Evolutionary conservation across 2,113 vertebrate species (phyloP), one percentile per base, ranked within the genome.

Genomic region (Datnioides undecimradiatus): DNA sequence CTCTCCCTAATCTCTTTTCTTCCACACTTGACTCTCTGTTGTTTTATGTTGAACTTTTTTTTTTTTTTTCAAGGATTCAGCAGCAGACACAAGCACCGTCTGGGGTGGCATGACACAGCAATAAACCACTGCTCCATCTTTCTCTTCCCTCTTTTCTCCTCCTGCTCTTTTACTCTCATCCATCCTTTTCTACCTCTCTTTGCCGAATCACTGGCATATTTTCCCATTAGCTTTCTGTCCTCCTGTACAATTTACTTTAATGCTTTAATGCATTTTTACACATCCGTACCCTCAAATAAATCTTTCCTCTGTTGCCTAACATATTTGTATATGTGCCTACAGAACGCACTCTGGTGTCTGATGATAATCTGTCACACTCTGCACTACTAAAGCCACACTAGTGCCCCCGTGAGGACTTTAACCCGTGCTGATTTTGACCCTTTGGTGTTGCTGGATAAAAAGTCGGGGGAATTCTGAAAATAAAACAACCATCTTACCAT

Each of bases 1-100:
- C 52, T 73, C 43, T 52, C 43, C 74, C 54, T 90, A 82, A 90
- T 86, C 83, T 81, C 66, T 73, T 87, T 85, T 85, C 41, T 72
- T 75, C 40, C 51, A 73, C 62, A 17, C 48, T 73, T 79, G 73
- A 85, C 55, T 83, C 23, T 29, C 36, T 52, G 66, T 82, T 83
- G 66, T 72, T 83, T 82, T 27, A 23, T 33, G 51, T 41, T 80
- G 62, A 59, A 76, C 60, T 73, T 82, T 73, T 77, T 12, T 29
- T 29, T 51, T 51, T 51, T 51, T 46, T 9, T 41, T 65, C 10
- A 49, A 27, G 34, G 54, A 49, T 68, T 76, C 55, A 65, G 57
- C 38, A 43, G 57, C 14, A 70, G 58, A 25, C 68, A 45, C 27
- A 6, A 60, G 16, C 59, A 51, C 38, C 7, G 4, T 62, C 41